Evolutionary conservation across 2,797 vertebrate species (phyloP), one percentile per base, ranked within the genome.

Genomic region (Cyprinella venusta): DNA sequence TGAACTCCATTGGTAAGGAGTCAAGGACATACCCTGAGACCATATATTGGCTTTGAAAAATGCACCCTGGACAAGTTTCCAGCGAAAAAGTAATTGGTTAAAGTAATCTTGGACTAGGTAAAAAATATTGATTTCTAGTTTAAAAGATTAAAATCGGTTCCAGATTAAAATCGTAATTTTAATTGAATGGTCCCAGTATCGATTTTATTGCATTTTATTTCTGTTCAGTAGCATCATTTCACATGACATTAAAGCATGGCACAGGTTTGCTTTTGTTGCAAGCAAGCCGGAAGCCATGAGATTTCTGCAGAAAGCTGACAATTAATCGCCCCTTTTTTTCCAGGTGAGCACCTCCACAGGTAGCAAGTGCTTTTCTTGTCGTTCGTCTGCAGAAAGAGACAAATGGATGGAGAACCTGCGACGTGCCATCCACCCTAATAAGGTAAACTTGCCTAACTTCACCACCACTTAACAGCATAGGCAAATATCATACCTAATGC

Each of bases 401-500:
- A 99, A 99, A 94, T 99, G 98, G 98, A 99, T 99, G 98, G 98
- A 99, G 93, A 99, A 99, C 89, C 94, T 99, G 89, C 94, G 98
- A 90, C 94, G 98, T 85, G 98, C 98, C 0, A 97, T 99, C 79
- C 98, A 99, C 88, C 98, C 98, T 69, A 99, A 99, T 93, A 99
- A 99, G 96, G 98, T 98, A 92, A 56, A 71, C 21, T 8, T 13
- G 7, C 16, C 38, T 42, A 67, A 6, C 38, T 21, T 33, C 16
- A 50, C 19, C 33, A 18, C 5, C 16, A 5, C 50, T 40, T 59
- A 19, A 19, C 26, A 26, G 30, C 26, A 38, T 5, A 4, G 48
- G 8, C 12, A 26, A 38, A 74, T 26, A 61, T n/a, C 69, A 56
- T 64, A 19, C 67, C 56, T 76, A 54, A 76, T 15, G n/a, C 26